phyloP scores from a whole-genome alignment of 2,797 vertebrate species.

The Coluber constrictor region DNA sequence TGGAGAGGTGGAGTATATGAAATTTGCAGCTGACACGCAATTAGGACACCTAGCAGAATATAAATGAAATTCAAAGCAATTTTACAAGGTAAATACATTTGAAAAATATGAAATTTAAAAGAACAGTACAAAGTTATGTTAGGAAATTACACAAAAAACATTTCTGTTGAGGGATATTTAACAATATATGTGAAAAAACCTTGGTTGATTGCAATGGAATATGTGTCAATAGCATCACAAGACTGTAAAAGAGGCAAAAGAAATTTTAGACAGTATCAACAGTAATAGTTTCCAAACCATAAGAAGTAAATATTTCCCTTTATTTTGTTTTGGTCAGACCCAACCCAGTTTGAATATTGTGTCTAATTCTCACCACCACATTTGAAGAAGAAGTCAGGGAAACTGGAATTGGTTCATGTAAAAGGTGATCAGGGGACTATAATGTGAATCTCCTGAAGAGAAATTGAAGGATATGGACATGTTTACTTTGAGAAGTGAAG shows the following conservation, averaged over 20 bases:
- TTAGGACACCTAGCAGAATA: neutral
- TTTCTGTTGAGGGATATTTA: neutral
- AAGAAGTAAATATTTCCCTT: neutral
- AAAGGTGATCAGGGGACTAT: neutral
- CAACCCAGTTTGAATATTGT: neutral
- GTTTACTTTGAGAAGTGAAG: neutral
- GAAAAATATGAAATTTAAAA: neutral
- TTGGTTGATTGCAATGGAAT: neutral
- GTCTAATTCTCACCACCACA: neutral
- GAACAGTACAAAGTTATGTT: neutral
- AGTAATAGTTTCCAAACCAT: neutral
- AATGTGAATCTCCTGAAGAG: neutral
- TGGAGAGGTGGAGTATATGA: neutral
- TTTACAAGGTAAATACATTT: neutral
- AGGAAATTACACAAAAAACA: neutral
- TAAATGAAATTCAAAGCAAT: neutral
- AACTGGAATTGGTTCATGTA: neutral
- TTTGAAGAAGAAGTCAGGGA: neutral
- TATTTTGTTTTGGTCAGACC: neutral
- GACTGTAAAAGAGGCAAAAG: neutral
- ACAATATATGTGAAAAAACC: neutral
- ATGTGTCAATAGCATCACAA: neutral
- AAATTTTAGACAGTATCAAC: neutral
- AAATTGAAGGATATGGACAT: neutral
- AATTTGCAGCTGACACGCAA: neutral